Evolutionary conservation across 2,888 invertebrate species (phyloP), one percentile per base, ranked within the genome.

Genomic region (Drosophila sordidula): DNA sequence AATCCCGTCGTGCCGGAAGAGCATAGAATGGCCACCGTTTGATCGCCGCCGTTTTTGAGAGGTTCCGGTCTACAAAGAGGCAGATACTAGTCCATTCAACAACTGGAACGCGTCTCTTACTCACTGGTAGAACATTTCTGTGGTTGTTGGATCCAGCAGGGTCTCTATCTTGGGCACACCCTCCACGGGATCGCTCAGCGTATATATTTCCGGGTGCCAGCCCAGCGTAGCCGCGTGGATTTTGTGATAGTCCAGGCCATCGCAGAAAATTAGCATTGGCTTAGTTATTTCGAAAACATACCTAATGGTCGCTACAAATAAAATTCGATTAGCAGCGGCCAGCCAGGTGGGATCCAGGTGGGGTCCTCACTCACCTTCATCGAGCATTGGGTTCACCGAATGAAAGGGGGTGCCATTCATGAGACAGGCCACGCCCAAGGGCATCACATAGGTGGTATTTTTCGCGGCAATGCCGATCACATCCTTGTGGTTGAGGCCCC

Each of bases 1-100:
- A 87, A 46, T 18, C 90, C 90, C 1, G 89, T 89, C 4, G 90
- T 89, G 3, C 91, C 91, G 3, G 90, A 90, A 0, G 91, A 90
- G 58, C 88, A 87, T 9, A 90, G 36, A 45, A 91, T 90, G 4
- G 72, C 84, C 29, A 85, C 76, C 4, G 84, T 80, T 57, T 89
- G 87, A 50, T 77, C 75, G 0, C 70, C 70, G 1, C 88, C 84
- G 46, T 68, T 65, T 11, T 59, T 70, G 2, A 90, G 54, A 3
- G 61, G 59, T 32, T 74, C 77, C 2, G 84, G 77, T 25, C 90
- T 90, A 12, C 0, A 42, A 32, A 22, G 3, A 16, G 1, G 9
- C 8, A 34, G 0, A 6, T 18, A n/a, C 29, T 18, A 29, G 11
- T 16, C 9, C 9, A 46, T 46, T 29, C 2, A 2, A 22, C 12